Evolutionary conservation across 2,113 vertebrate genomes (phyloP).

Genomic region (Leptobrachium ailaonicum): DNA sequence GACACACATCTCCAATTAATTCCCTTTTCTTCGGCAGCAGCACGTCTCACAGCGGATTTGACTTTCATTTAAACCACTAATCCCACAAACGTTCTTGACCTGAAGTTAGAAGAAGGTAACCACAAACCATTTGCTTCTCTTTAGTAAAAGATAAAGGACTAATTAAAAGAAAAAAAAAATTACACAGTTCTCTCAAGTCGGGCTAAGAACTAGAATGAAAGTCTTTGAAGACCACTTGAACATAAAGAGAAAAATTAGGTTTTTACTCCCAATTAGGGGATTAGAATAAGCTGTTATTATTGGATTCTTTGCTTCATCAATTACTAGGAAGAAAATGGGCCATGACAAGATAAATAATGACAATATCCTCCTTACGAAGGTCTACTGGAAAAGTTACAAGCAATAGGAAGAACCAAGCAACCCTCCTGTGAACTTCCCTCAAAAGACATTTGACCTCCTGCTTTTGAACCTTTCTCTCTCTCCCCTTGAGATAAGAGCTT

Average conservation of each 20-base stretch:
- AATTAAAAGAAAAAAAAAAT: constrained; percentile 9
- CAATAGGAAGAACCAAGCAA: not conserved
- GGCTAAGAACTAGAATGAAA: constrained; percentile 4
- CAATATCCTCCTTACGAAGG: not conserved
- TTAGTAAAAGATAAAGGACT: constrained; percentile 11
- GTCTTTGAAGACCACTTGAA: constrained; percentile 35
- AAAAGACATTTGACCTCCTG: no score
- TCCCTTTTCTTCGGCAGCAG: constrained; percentile 12
- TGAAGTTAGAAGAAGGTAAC: not conserved
- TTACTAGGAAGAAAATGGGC: constrained; percentile 21
- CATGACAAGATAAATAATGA: constrained; percentile 30
- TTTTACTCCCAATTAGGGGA: constrained; percentile 42
- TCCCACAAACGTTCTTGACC: constrained; percentile 35
- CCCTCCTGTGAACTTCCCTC: no score
- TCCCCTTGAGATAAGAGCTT: no score
- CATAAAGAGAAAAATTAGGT: constrained; percentile 27
- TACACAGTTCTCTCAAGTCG: not conserved
- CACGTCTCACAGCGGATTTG: constrained; percentile 1
- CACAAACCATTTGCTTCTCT: constrained; percentile 26
- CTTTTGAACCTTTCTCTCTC: no score
- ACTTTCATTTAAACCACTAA: constrained; percentile 37
- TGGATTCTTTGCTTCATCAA: constrained; percentile 36
- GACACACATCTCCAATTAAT: constrained; percentile 11
- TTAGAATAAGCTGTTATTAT: constrained; percentile 31
- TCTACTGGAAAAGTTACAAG: constrained; percentile 9